These are phyloP conservation scores for Lasiurus cinereus DNA, from an alignment of 2,113 vertebrate species.

Conservation along the genomic window DNA sequence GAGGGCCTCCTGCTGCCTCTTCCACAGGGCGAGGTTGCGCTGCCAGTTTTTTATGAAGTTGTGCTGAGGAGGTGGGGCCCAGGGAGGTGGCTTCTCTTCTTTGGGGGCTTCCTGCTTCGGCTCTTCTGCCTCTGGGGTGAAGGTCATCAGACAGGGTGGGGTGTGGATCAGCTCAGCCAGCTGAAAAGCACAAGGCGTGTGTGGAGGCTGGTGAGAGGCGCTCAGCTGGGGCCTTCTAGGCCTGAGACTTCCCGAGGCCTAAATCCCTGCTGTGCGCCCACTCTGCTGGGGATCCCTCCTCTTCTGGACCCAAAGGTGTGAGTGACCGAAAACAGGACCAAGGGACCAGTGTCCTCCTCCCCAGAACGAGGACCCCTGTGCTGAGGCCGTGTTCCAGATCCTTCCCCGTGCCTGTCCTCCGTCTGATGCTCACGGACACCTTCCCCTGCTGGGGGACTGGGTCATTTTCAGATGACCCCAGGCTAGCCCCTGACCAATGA, in stretches of 20 bases:
- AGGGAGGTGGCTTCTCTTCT: conserved; percentile 62
- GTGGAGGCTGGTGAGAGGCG: not conserved
- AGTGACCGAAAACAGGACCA: not conserved
- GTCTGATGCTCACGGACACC: not conserved
- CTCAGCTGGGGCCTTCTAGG: too few relatives aligned
- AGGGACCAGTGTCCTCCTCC: too few relatives aligned
- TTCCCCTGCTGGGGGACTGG: not conserved
- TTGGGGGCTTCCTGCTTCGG: not conserved
- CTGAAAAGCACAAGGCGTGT: conserved; percentile 81
- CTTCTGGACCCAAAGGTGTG: not conserved
- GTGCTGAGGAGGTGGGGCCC: conserved; percentile 78
- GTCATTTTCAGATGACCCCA: not conserved
- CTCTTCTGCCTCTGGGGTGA: conserved; percentile 46
- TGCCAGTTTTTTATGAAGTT: conserved; percentile 93
- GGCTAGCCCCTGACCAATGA: not conserved
- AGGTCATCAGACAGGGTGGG: not conserved
- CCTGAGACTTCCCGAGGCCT: not conserved
- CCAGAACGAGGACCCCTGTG: not conserved
- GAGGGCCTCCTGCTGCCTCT: conserved; percentile 89
- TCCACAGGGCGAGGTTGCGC: conserved; percentile 88
- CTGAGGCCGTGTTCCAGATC: not conserved
- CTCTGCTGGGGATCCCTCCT: not conserved
- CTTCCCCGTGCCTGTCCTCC: not conserved
- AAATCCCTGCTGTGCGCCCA: not conserved
- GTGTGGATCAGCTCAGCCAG: conserved; percentile 83